Evolutionary conservation across 92 coral and sea anemone species (phyloP).

Genomic region (Parazoanthus atlanticus): DNA sequence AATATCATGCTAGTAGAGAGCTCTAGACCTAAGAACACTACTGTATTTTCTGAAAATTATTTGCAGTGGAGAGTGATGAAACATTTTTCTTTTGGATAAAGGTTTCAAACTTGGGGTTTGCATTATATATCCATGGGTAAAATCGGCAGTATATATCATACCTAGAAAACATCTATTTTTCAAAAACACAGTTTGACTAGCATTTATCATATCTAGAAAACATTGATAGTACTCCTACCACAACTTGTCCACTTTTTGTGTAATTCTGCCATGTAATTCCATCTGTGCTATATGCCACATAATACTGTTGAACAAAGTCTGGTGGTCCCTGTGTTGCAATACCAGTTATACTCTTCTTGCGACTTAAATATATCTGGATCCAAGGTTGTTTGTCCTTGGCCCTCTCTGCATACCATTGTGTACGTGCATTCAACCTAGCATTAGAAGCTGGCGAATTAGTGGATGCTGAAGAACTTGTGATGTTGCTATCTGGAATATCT

Average conservation of each 20-base stretch:
- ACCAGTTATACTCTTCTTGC: slow-evolving; percentile 43
- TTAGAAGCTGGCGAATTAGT: slow-evolving; percentile 4
- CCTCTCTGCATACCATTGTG: slow-evolving; percentile 48
- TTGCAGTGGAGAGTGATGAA: no score
- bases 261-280: slow-evolving; percentile 60
- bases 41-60: no score
- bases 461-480: slow-evolving; percentile 51
- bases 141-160: no score
- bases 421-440: slow-evolving; percentile 51
- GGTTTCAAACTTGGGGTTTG: no score
- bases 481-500: slow-evolving; percentile 46
- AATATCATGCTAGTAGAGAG: no score
- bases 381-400: slow-evolving; percentile 48
- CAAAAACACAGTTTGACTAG: no score
- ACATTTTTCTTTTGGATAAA: no score
- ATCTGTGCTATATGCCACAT: slow-evolving; percentile 51
- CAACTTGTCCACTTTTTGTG: slow-evolving; percentile 45
- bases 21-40: no score
- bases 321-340: slow-evolving; percentile 67
- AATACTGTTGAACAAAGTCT: slow-evolving; percentile 43
- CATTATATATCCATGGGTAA: no score
- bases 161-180: no score
- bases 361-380: slow-evolving; percentile 66
- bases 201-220: neutral
- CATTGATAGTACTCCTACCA: slow-evolving; percentile 37